Base-by-base conservation (phyloP, 2,888 invertebrate genomes). In the Oligia strigilis region DNA sequence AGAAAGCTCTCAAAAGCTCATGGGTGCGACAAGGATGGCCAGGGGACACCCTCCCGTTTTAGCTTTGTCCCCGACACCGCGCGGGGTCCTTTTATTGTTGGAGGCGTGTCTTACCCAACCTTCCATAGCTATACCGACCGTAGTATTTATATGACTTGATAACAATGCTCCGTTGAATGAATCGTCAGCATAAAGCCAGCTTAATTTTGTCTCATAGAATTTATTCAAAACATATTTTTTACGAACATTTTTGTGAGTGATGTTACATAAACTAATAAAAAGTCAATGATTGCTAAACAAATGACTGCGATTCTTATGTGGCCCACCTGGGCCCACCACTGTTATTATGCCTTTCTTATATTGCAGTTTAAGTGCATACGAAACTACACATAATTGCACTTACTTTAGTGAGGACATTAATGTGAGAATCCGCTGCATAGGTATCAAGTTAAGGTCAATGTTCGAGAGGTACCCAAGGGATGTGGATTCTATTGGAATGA, bases 401-500 rank as follows among this genome's bases (percentile, higher is more conserved):
- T 81, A 36, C 36, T 85, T 67, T 5, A 14, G 14, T 64, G 29
- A 72, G 58, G 9, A 69, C 13, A 55, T 40, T 36, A 2, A 13
- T 71, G 46, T 84, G 36, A 81, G 43, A 77, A 79, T 64, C 77
- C 49, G 49, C 78, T 62, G 82, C 86, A 86, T 89, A 89, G 80
- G 83, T 87, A 87, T 83, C 69, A 76, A 66, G 62, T 76, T 82
- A 88, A 91, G 93, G 91, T 93, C 92, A 93, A 92, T 83, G 93
- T 81, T 91, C 93, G 92, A 92, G 96, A 93, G 97, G 96, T 95
- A 95, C 96, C 95, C 94, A 93, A 95, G 96, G 97, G 96, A 96
- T 96, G 95, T 94, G 94, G 93, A 94, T 94, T 95, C 95, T 94
- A 95, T 96, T 96, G 95, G 95, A 95, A 96, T 97, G 97, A 97